Evolutionary conservation across 2,888 invertebrate genomes (phyloP), one percentile per base, ranked within the genome.

Genomic region (Eilema griseolum): DNA sequence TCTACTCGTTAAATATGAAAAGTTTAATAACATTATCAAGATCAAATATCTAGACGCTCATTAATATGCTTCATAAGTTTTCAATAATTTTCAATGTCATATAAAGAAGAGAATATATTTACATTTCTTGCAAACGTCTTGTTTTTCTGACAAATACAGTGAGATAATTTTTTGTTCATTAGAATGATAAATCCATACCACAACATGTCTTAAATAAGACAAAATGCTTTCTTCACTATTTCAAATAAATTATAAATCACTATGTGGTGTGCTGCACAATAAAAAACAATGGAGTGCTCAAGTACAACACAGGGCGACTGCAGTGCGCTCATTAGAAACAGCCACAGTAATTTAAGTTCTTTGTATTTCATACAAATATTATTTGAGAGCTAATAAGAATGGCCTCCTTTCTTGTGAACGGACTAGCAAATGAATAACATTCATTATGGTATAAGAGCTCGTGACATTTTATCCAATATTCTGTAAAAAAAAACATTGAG

Each of bases 61-160:
- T n/a, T 46, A 46, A 5, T 46, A 46, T 46, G 20, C 46, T 46
- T 46, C 46, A 46, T 46, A 46, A 20, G 20, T 46, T 46, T 20
- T 46, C 52, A 52, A 52, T 52, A 52, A 52, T n/a, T 52, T 52
- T 52, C 52, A 52, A 52, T 52, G 52, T 52, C n/a, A 52, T 52
- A 10, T n/a, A 52, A n/a, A 52, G 52, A 52, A 52, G 10, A 52
- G n/a, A 52, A 52, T 52, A n/a, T n/a, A 52, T 52, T n/a, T 52
- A 46, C 20, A 52, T 52, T 10, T n/a, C n/a, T 52, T n/a, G 52
- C 20, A 20, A 46, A 46, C 46, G 7, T 1, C 20, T 52, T n/a
- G 20, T 52, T n/a, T 52, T 10, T 10, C 52, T n/a, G 10, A 46
- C 20, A 52, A 52, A 5, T 20, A 20, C 46, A 52, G 3, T 52